phyloP scores from a whole-genome alignment of 2,888 invertebrate genomes.

The Portevinia maculata region DNA sequence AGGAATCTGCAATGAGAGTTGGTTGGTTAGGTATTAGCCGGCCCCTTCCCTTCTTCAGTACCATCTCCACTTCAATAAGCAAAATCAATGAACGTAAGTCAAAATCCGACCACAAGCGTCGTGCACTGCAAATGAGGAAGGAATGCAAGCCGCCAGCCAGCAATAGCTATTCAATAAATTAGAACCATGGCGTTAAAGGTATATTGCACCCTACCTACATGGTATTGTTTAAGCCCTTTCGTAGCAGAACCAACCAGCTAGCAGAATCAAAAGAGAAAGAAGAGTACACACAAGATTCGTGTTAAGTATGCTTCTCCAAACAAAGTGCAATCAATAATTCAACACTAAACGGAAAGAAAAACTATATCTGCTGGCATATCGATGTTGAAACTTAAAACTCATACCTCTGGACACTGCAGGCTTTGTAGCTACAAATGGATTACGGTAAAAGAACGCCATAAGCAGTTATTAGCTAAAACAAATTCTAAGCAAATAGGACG shows the following conservation, averaged over 20 bases:
- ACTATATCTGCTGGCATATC: slow-evolving; percentile 25
- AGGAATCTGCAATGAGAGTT: background rate
- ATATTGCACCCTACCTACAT: slow-evolving; percentile 57
- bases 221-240: slow-evolving; percentile 44
- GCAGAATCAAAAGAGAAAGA: background rate
- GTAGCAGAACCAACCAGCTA: slow-evolving; percentile 13
- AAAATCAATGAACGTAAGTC: slow-evolving; percentile 57
- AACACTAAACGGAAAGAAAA: slow-evolving; percentile 14
- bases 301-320: slow-evolving; percentile 42
- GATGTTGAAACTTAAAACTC: slow-evolving; percentile 45
- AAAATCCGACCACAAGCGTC: slow-evolving; percentile 61
- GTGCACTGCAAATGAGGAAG: slow-evolving; percentile 50
- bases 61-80: background rate
- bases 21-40: background rate
- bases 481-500: background rate
- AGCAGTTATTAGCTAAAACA: slow-evolving; percentile 26
- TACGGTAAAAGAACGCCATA: slow-evolving; percentile 4
- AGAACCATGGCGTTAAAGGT: slow-evolving; percentile 61
- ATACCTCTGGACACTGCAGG: slow-evolving; percentile 3
- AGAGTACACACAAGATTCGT: slow-evolving; percentile 22
- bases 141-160: slow-evolving; percentile 20
- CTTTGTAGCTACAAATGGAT: slow-evolving; percentile 47
- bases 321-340: slow-evolving; percentile 61
- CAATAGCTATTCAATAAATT: slow-evolving; percentile 60
- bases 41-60: background rate